Conservation (phyloP, 1,140 invertebrate species). For the Leptinotarsa lineolata region DNA sequence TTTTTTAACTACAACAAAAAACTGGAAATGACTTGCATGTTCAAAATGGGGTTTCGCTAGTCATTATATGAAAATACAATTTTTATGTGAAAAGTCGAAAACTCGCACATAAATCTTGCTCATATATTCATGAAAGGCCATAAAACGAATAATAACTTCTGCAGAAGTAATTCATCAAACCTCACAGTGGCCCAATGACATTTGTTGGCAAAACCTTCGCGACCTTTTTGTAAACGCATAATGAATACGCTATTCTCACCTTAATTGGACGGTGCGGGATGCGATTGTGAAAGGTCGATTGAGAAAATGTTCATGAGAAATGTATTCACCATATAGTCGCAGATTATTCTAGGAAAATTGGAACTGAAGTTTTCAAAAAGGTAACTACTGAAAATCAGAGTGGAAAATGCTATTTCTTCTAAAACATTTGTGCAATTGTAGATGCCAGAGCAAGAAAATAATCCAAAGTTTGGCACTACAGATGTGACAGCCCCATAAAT, state of each 20-base stretch:
- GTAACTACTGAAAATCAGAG: no score
- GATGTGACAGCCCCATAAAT: no score
- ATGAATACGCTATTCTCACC: slow-evolving; percentile 12
- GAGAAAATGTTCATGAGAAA: no score
- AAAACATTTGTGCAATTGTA: no score
- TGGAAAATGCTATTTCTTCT: no score
- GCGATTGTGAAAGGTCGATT: slow-evolving; percentile 8
- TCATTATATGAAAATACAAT: not conserved
- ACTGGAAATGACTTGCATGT: not conserved
- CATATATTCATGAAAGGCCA: slow-evolving; percentile 14
- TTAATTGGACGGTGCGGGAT: not conserved
- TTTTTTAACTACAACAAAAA: not conserved
- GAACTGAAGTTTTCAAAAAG: no score
- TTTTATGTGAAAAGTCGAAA: slow-evolving; percentile 1
- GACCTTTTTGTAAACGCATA: slow-evolving; percentile 11
- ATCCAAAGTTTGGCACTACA: no score
- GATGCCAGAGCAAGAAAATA: no score
- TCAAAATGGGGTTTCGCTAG: not conserved
- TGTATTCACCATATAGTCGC: no score
- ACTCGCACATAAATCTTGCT: not conserved
- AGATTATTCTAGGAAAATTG: no score
- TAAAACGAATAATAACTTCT: not conserved
- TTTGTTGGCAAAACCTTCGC: not conserved
- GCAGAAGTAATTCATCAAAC: slow-evolving; percentile 10
- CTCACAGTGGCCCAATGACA: slow-evolving; percentile 13